Base-by-base conservation (phyloP, 30 jellyfish, hydroid and myxozoan genomes). In the Aurelia aurita complex sp. Pacific region DNA sequence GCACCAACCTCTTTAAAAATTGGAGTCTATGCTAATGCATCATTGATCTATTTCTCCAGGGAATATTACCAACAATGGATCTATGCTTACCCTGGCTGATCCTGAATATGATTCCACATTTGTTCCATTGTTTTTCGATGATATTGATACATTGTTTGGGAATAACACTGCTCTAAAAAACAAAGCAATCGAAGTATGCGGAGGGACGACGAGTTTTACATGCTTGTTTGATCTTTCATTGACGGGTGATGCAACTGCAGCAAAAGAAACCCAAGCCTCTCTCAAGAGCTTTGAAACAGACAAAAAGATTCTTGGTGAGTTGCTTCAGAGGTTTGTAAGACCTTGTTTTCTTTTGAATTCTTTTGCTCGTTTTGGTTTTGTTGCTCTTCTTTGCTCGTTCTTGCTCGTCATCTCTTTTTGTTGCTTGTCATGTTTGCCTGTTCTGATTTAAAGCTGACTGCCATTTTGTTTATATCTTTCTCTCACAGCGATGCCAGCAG, bases 201-300 rank as follows among this genome's bases (percentile, higher is more conserved):
- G 90, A 12, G 76, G 79, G 35, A 64, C 79, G 46, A 9, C 65
- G 35, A 61, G 89, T 15, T 77, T 77, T 36, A 69, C 73, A 17
- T 85, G 95, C 64, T 71, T 85, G 36, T 85, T 74, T 67, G 95
- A 85, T 75, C 33, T 66, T 18, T 61, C 80, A 29, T 64, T 85
- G 15, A 60, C 95, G 8, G 77, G 70, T 42, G 88, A 76, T 50
- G 34, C 76, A 51, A 43, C 40, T 3, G 43, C 82, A 16, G 77
- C 95, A 15, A 29, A 78, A 62, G 83, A 85, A n/a, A 77, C 84
- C 10, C 81, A 85, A 57, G 35, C 74, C 38, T 52, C 76, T 36
- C 43, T 63, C 40, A 36, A 85, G 61, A 51, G 66, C 10, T 77
- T 68, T 70, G 77, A 74, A 34, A 64, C 57, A 32, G 95, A 70